Base-by-base conservation (phyloP, 2,888 invertebrate genomes). In the Cinara cedri region DNA sequence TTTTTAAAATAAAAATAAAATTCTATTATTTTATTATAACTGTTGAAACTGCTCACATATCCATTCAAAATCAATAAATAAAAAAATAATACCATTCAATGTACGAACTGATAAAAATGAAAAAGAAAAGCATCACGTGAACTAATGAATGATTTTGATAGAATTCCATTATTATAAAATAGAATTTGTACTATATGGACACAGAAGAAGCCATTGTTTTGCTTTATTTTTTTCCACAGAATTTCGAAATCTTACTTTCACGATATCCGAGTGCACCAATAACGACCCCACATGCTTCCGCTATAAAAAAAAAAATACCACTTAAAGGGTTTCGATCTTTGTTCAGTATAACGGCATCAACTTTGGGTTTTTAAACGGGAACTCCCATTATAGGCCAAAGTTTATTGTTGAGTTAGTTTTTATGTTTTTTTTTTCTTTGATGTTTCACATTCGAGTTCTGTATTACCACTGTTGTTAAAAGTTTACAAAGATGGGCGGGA, bases 401-500 rank as follows among this genome's bases (percentile, higher is more conserved):
- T 72, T 72, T 72, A 72, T 72, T 72, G 72, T 62, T 51, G 34
- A 62, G 62, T 72, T 62, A 6, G 62, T 51, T 62, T 62, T 62
- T 51, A 62, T 72, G 62, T 72, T 3, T 24, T 60, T 10, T 42
- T 55, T 71, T 55, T 54, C 14, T 21, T 9, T 71, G 19, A 26
- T 62, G 46, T 62, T n/a, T 57, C n/a, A 19, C 49, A 72, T 49
- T 21, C 26, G 72, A 72, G 49, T 72, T 62, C 34, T 19, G 49
- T 34, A 49, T 62, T 51, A 49, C 49, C 14, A 72, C 62, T 62
- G 72, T 72, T 34, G 62, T 72, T 72, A 51, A 62, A 72, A 72
- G 62, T 72, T 72, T 62, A 72, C 16, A 21, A 14, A 49, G 34
- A 62, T 26, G 34, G 34, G 60, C 10, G 16, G 34, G 34, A 34